These are phyloP conservation scores for Agrochola lota DNA, from an alignment of 2,888 invertebrate species.

Conservation along the genomic window DNA sequence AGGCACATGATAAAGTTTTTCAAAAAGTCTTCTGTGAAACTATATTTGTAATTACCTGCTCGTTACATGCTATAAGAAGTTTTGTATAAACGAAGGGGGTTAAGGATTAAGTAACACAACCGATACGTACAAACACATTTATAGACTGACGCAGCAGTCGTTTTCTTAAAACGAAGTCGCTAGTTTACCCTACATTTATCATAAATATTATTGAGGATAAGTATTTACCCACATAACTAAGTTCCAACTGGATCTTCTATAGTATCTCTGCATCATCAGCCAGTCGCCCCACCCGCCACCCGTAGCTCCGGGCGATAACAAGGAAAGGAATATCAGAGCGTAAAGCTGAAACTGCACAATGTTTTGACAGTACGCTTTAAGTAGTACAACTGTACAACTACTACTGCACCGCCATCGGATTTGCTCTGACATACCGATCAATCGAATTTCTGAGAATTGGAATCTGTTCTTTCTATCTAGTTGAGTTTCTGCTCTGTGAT, in stretches of 20 bases:
- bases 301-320: conserved; percentile 71
- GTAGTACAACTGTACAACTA: conserved; percentile 35
- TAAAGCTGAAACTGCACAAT: conserved; percentile 66
- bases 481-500: background rate
- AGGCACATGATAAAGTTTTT: no score
- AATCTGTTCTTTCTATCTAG: conserved; percentile 32
- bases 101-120: no score
- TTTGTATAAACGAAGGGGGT: no score
- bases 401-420: conserved; percentile 45
- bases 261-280: background rate
- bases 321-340: conserved; percentile 66
- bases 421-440: conserved; percentile 21
- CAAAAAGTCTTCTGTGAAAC: no score
- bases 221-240: no score
- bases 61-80: no score
- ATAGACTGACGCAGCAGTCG: no score
- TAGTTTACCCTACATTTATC: no score
- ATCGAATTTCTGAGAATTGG: conserved; percentile 32
- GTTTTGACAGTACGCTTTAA: conserved; percentile 58
- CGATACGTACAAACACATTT: no score
- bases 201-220: no score
- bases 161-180: no score
- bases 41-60: no score
- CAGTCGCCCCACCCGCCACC: conserved; percentile 41
- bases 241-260: conserved; percentile 23